These are phyloP conservation scores for Leucozona laternaria DNA, from an alignment of 2,888 invertebrate genomes.

Conservation along the genomic window DNA sequence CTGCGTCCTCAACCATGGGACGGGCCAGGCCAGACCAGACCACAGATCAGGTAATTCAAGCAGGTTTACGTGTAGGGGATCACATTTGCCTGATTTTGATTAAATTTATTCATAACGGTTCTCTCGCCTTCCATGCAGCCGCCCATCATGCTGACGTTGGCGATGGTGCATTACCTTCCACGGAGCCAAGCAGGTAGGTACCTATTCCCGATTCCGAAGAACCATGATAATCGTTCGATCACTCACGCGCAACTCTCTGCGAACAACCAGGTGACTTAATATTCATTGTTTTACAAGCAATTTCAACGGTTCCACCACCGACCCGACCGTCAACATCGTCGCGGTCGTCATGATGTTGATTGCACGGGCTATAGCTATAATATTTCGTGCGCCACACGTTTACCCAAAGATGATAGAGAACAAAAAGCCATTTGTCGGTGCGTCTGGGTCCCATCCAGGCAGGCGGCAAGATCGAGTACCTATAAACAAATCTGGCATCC, in stretches of 20 bases:
- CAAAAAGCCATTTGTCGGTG: conserved; percentile 12
- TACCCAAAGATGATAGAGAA: conserved; percentile 15
- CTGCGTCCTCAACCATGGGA: conserved; percentile 3
- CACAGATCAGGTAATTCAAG: not conserved
- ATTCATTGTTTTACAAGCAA: conserved; percentile 69
- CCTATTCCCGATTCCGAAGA: conserved; percentile 1
- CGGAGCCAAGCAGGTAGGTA: not conserved
- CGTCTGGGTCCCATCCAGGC: not conserved
- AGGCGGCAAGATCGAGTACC: conserved; percentile 40
- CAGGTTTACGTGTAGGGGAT: conserved; percentile 50
- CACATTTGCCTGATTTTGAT: conserved; percentile 68
- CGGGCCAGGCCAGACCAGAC: not conserved
- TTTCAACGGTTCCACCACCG: conserved; percentile 54
- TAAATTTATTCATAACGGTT: conserved; percentile 72
- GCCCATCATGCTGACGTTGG: conserved; percentile 62
- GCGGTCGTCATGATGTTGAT: conserved; percentile 33
- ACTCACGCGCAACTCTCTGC: conserved; percentile 41
- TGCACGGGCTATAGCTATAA: conserved; percentile 13
- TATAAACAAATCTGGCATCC: conserved; percentile 25
- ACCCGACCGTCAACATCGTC: not conserved
- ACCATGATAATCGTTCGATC: conserved; percentile 60
- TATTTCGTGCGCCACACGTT: conserved; percentile 55
- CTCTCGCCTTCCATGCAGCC: conserved; percentile 61
- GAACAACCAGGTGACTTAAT: conserved; percentile 28
- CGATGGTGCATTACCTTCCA: conserved; percentile 40